These are phyloP conservation scores for Coelopa frigida DNA, from an alignment of 1,140 invertebrate species.

Conservation along the genomic window DNA sequence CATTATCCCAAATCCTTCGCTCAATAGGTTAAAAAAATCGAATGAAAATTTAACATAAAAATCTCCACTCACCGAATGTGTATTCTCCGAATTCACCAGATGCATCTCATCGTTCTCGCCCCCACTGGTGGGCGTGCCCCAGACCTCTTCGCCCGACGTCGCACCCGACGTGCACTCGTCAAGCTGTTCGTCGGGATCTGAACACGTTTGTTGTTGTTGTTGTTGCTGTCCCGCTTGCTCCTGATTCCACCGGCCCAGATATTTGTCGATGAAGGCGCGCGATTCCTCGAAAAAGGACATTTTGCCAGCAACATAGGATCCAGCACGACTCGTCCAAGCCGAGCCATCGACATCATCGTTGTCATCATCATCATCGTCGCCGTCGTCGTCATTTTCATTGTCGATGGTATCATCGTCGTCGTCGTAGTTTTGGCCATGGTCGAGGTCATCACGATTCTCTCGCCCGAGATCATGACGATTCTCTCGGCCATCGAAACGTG, in stretches of 20 bases:
- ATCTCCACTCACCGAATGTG: conserved; percentile 51
- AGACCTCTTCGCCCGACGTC: conserved; percentile 73
- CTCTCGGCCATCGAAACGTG: too few relatives aligned
- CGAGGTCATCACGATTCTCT: conserved; percentile 14
- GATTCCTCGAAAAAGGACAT: conserved; percentile 65
- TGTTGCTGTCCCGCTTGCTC: conserved; percentile 31
- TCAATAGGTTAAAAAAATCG: not conserved
- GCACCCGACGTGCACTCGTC: conserved; percentile 67
- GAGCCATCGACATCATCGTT: conserved; percentile 43
- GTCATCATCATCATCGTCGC: conserved; percentile 34
- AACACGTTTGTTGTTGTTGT: conserved; percentile 27
- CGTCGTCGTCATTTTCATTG: conserved; percentile 41
- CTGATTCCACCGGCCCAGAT: conserved; percentile 40
- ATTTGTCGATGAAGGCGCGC: conserved; percentile 45
- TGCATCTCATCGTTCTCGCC: conserved; percentile 64
- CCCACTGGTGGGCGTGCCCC: conserved; percentile 77
- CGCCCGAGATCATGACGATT: too few relatives aligned
- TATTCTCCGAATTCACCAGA: conserved; percentile 58
- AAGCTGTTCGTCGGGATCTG: conserved; percentile 48
- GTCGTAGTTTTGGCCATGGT: conserved; percentile 14
- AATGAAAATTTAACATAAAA: too few relatives aligned
- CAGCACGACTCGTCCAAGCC: conserved; percentile 70
- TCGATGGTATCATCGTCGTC: conserved; percentile 4
- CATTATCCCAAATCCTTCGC: not conserved
- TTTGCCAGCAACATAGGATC: conserved; percentile 70